Conservation (phyloP, 2,888 invertebrate genomes). For the Auanema freiburgensis region DNA sequence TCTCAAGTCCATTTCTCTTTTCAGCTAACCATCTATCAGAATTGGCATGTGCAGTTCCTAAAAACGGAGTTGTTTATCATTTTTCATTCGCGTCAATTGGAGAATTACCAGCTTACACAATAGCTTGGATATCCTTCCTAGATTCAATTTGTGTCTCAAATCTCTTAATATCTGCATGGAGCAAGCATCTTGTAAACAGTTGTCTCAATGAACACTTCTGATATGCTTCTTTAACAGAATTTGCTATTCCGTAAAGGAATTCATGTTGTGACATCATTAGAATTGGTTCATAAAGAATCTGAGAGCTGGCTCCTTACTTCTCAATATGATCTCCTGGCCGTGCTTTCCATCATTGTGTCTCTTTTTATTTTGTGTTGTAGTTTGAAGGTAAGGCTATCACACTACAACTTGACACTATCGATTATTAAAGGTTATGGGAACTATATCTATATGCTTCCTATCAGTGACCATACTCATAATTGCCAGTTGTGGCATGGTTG, state of each 20-base stretch:
- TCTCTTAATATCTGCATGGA: slow-evolving; percentile 34
- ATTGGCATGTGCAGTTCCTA: slow-evolving; percentile 39
- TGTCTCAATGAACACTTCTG: not conserved
- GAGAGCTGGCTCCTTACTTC: slow-evolving; percentile 23
- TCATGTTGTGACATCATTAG: slow-evolving; percentile 23
- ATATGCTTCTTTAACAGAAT: slow-evolving; percentile 21
- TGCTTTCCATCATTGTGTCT: slow-evolving; percentile 30
- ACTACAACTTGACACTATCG: not conserved
- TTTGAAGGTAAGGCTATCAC: slow-evolving; percentile 17
- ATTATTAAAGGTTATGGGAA: slow-evolving; percentile 35
- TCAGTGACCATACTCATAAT: slow-evolving; percentile 35
- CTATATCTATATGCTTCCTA: slow-evolving; percentile 36
- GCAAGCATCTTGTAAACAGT: slow-evolving; percentile 32
- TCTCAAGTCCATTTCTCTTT: slow-evolving; percentile 3
- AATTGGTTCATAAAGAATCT: slow-evolving; percentile 21
- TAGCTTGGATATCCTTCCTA: slow-evolving; percentile 33
- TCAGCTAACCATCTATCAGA: slow-evolving; percentile 38
- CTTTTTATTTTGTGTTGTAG: slow-evolving; percentile 37
- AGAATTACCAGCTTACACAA: slow-evolving; percentile 35
- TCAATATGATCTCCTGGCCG: slow-evolving; percentile 26
- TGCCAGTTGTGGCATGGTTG: slow-evolving; percentile 39
- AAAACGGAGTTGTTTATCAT: slow-evolving; percentile 43
- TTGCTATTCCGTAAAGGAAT: slow-evolving; percentile 31
- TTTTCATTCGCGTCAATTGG: slow-evolving; percentile 37
- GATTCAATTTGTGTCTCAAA: slow-evolving; percentile 31